A percentile compares a stretch with the other conserved stretches of the same genome.
Evolutionary conservation across 1,140 invertebrate genomes (phyloP).

Genomic region (Ostrea edulis): DNA sequence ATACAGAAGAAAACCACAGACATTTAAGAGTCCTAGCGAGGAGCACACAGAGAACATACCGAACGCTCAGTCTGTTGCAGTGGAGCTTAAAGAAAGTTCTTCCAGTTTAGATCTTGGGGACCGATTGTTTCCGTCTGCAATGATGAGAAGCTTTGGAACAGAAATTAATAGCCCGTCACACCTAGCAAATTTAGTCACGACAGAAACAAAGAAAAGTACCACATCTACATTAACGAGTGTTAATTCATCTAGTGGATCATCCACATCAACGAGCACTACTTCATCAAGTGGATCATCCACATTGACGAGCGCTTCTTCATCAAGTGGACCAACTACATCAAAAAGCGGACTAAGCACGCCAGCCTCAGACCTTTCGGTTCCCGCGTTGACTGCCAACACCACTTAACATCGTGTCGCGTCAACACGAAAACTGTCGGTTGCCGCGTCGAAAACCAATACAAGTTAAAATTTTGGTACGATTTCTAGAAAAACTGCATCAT

Average conservation of each 20-base stretch:
- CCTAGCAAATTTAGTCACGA: neutral
- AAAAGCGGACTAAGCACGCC: too few relatives aligned
- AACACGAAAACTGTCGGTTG: too few relatives aligned
- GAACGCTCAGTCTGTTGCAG: neutral
- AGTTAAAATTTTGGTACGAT: too few relatives aligned
- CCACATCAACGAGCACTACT: neutral
- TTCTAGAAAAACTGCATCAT: too few relatives aligned
- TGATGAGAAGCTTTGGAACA: conserved; percentile 15
- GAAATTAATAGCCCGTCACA: neutral
- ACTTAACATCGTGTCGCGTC: too few relatives aligned
- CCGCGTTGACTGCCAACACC: too few relatives aligned
- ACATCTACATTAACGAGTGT: neutral
- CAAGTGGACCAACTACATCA: too few relatives aligned
- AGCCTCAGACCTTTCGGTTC: too few relatives aligned
- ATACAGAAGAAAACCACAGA: conserved; percentile 26
- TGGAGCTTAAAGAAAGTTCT: neutral
- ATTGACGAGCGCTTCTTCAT: too few relatives aligned
- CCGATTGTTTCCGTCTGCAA: neutral
- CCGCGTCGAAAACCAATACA: too few relatives aligned
- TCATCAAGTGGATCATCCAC: too few relatives aligned
- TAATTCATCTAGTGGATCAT: neutral
- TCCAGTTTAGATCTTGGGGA: conserved; percentile 1
- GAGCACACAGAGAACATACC: neutral
- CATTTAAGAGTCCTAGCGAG: neutral
- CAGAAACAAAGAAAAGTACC: neutral